phyloP scores from a whole-genome alignment of 2,888 invertebrate species.

The Leptinotarsa haldemani region DNA sequence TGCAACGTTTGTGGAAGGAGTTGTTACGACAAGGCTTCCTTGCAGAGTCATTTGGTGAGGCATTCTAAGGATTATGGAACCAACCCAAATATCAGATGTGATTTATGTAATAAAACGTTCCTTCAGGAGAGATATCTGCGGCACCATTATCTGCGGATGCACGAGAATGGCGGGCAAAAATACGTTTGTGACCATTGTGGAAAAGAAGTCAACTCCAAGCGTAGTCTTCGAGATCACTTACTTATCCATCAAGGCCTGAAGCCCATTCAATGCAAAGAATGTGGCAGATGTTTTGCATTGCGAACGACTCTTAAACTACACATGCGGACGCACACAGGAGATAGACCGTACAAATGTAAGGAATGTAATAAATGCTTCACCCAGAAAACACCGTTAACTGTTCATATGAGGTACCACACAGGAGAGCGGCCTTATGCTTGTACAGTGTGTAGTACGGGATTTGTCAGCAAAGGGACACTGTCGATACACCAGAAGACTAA shows the following conservation, averaged over 20 bases:
- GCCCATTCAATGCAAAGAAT: conserved; percentile 60
- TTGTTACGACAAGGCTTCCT: conserved; percentile 49
- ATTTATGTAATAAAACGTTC: conserved; percentile 56
- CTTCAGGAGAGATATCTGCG: conserved; percentile 54
- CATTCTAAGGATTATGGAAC: conserved; percentile 47
- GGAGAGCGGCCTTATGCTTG: conserved; percentile 58
- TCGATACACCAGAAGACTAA: conserved; percentile 53
- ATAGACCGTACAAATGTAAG: conserved; percentile 58
- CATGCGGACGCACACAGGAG: conserved; percentile 62
- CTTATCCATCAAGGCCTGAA: conserved; percentile 62
- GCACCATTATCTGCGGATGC: conserved; percentile 53
- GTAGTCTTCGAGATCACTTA: conserved; percentile 59
- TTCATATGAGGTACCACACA: conserved; percentile 57
- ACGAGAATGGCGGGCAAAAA: conserved; percentile 54
- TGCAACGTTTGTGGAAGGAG: conserved; percentile 53
- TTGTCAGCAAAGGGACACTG: conserved; percentile 57
- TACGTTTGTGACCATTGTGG: conserved; percentile 59
- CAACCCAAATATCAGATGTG: conserved; percentile 58
- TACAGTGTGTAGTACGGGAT: conserved; percentile 53
- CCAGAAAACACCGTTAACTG: conserved; percentile 55
- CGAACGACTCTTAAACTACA: conserved; percentile 63
- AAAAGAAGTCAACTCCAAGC: conserved; percentile 56
- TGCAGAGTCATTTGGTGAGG: conserved; percentile 51
- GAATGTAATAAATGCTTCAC: conserved; percentile 59
- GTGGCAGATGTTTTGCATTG: conserved; percentile 62